phyloP scores from a whole-genome alignment of 2,888 invertebrate species.

The Muschampia plurimacula region DNA sequence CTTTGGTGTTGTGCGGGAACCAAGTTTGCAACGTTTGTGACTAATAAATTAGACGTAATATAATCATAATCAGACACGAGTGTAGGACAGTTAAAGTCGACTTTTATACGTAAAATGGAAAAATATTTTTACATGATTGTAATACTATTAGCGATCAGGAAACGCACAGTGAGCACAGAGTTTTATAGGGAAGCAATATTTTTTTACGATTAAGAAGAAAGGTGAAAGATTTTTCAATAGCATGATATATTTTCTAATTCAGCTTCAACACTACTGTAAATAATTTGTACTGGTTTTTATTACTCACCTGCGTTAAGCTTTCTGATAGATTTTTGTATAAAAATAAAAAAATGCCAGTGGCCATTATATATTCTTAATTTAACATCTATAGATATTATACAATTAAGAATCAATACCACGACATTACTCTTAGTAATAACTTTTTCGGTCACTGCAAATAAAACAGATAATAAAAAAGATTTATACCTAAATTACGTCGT shows the following conservation, averaged over 20 bases:
- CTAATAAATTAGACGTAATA: constrained; percentile 54
- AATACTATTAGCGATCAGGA: constrained; percentile 43
- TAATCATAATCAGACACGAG: constrained; percentile 50
- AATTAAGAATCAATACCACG: not conserved
- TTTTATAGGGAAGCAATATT: constrained; percentile 38
- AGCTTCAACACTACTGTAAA: constrained; percentile 38
- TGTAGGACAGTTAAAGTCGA: constrained; percentile 41
- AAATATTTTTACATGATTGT: constrained; percentile 44
- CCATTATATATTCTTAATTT: not conserved
- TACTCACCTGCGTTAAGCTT: constrained; percentile 37
- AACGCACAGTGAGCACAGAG: constrained; percentile 49
- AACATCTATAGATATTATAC: not conserved
- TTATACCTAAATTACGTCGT: constrained; percentile 31
- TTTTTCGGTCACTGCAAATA: constrained; percentile 31
- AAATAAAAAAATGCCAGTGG: constrained; percentile 32
- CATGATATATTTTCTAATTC: constrained; percentile 30
- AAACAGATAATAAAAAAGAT: constrained; percentile 20
- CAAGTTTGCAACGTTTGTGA: constrained; percentile 54
- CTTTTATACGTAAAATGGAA: constrained; percentile 48
- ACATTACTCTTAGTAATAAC: not conserved
- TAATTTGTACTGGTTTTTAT: constrained; percentile 36
- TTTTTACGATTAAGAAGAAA: constrained; percentile 31
- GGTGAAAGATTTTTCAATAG: constrained; percentile 22
- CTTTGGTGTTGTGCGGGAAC: constrained; percentile 70
- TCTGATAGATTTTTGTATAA: constrained; percentile 41